phyloP scores from a whole-genome alignment of 1,140 invertebrate genomes.

The Apocrypta bakeri region DNA sequence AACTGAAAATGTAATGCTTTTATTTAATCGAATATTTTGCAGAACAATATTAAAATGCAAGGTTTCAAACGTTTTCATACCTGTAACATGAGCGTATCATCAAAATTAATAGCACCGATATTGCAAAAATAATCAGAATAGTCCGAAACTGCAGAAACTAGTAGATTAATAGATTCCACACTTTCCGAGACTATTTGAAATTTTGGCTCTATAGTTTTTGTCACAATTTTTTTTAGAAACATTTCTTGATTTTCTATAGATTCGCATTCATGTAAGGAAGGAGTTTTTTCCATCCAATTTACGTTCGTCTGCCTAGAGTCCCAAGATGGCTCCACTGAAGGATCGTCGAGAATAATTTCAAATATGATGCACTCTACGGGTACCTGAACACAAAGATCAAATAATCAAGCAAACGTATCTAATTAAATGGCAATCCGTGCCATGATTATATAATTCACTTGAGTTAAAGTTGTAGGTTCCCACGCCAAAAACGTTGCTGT shows the following conservation, averaged over 20 bases:
- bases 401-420: not conserved
- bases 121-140: constrained; percentile 60
- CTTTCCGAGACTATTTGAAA: constrained; percentile 55
- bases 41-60: constrained; percentile 18
- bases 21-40: constrained; percentile 6
- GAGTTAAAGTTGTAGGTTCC: constrained; percentile 51
- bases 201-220: constrained; percentile 54
- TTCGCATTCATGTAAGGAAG: not conserved
- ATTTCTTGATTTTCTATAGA: constrained; percentile 20
- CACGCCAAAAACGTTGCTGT: constrained; percentile 58
- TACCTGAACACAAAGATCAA: constrained; percentile 49
- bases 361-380: constrained; percentile 55
- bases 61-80: constrained; percentile 41
- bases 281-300: constrained; percentile 53
- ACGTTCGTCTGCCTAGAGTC: constrained; percentile 60
- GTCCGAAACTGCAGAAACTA: constrained; percentile 56
- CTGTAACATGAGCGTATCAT: constrained; percentile 66
- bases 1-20: constrained; percentile 50
- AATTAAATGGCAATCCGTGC: not conserved
- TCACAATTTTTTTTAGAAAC: constrained; percentile 51
- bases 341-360: constrained; percentile 51
- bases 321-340: constrained; percentile 51
- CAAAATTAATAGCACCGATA: constrained; percentile 59
- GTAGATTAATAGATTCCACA: constrained; percentile 52
- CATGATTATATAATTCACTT: constrained; percentile 53